These are phyloP conservation scores for Phyllostomus discolor DNA, from an alignment of 2,113 vertebrate species.

Conservation along the genomic window DNA sequence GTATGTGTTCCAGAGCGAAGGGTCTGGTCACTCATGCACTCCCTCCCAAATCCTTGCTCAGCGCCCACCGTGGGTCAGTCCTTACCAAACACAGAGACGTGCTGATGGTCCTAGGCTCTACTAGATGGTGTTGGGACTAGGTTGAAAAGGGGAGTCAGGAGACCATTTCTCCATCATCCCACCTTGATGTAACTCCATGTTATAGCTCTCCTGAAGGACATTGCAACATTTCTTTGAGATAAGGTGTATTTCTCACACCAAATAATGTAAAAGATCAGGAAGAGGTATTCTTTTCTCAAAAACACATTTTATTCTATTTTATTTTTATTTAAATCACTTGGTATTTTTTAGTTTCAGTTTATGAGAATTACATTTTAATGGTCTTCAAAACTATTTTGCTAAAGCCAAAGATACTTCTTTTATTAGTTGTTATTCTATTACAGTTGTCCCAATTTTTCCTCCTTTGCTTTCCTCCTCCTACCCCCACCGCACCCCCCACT, in stretches of 20 bases:
- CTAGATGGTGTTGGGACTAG: neutral
- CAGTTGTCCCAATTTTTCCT: too few species aligned
- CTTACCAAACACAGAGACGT: neutral
- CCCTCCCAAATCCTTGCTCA: neutral
- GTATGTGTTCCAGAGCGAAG: neutral
- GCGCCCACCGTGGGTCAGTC: neutral
- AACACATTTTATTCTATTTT: too few species aligned
- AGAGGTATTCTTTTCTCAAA: neutral
- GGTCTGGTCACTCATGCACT: neutral
- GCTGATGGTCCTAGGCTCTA: neutral
- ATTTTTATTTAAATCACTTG: too few species aligned
- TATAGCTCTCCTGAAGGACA: rapidly evolving
- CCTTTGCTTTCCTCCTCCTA: too few species aligned
- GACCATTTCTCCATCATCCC: neutral
- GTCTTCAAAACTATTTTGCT: neutral
- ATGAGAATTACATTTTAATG: neutral
- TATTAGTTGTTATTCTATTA: too few species aligned
- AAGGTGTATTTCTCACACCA: neutral
- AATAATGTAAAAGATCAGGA: neutral
- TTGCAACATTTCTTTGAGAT: neutral
- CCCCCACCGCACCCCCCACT: too few species aligned
- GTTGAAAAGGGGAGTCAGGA: neutral
- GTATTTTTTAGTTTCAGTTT: too few species aligned
- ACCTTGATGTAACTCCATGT: neutral
- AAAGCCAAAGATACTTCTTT: neutral